Base-by-base conservation (phyloP, 1,140 invertebrate species). In the Dreissena polymorpha region DNA sequence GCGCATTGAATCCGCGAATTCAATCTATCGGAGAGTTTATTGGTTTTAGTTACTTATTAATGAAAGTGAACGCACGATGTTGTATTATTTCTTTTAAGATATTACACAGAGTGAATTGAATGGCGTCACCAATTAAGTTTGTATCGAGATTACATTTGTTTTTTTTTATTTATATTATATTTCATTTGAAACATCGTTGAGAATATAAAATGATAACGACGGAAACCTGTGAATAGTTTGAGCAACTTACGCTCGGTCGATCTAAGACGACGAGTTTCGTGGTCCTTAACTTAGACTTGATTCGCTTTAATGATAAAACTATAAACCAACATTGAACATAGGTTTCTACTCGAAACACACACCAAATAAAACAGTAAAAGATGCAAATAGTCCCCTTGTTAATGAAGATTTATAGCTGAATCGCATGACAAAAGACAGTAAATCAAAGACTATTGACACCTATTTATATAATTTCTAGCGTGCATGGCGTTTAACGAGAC, bases 401-500 rank as follows among this genome's bases (percentile, higher is more conserved):
- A n/a, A 70, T 70, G 27, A 70, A 70, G 68, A 70, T 70, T 63
- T 70, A 49, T 49, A 49, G 23, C 27, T 29, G 29, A 23, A n/a
- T 23, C 16, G 14, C 29, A 10, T 13, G 10, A 0, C 21, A 12
- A 50, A 70, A 5, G 12, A 0, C 13, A 25, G 23, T 29, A 14
- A 67, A 23, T 27, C 23, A 14, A 27, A 23, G 21, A 67, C 64
- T 67, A 29, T 67, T 67, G 29, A 73, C 57, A 73, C 39, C 21
- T 73, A 73, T 73, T 73, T 73, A 73, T 73, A 73, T 73, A 73
- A 10, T 55, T 73, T 73, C 70, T 73, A 13, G 70, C 70, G 70
- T 73, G 70, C 27, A 39, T 39, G 39, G 39, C 39, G 49, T 6
- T 53, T 73, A 57, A 27, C 16, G 12, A 25, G 25, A 27, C 18